phyloP scores from a whole-genome alignment of 2,113 vertebrate genomes.

The Campylomormyrus numenius region DNA sequence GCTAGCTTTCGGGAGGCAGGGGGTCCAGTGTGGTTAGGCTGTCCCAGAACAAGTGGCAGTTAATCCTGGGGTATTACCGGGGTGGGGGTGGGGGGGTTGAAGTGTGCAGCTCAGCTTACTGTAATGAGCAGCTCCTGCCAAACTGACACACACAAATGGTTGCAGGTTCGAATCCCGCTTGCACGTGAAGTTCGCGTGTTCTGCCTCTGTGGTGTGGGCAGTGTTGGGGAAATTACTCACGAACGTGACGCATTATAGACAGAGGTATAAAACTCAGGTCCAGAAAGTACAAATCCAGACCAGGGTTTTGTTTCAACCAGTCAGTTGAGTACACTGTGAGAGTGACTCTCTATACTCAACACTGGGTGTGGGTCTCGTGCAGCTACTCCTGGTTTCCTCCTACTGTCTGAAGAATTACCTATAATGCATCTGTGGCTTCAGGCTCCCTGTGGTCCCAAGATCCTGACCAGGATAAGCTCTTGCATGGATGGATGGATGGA shows the following conservation, averaged over 20 bases:
- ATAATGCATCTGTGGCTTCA: not conserved
- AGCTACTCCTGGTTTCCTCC: not conserved
- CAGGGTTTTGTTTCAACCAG: no score
- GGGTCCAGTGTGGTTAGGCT: not conserved
- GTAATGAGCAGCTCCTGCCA: not conserved
- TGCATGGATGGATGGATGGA: not conserved
- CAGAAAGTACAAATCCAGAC: no score
- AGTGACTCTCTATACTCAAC: no score
- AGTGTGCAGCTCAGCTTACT: not conserved
- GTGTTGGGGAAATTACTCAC: no score
- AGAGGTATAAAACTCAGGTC: no score
- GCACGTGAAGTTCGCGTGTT: not conserved
- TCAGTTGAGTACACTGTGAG: no score
- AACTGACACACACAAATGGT: not conserved
- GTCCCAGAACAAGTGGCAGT: not conserved
- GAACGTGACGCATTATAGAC: no score
- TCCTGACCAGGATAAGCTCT: not conserved
- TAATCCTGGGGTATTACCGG: not conserved
- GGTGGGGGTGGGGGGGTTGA: not conserved
- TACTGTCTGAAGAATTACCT: not conserved
- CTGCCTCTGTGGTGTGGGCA: not conserved
- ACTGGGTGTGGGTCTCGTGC: not conserved
- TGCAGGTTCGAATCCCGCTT: not conserved
- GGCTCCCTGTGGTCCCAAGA: not conserved
- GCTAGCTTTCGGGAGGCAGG: not conserved